Conservation (phyloP, 2,113 vertebrate species). For the Crocuta crocuta region DNA sequence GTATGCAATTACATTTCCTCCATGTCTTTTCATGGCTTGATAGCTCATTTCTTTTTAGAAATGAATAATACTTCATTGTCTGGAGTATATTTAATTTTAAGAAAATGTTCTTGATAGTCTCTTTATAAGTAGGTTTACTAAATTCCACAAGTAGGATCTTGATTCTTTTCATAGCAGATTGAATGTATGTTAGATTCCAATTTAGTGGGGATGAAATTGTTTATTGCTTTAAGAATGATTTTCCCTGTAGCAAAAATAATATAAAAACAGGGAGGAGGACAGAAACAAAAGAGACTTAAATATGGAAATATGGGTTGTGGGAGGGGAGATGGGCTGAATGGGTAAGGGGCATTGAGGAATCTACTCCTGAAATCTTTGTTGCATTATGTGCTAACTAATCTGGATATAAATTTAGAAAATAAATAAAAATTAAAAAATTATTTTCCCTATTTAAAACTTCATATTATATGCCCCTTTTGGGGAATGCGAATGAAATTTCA, state of each 20-base stretch:
- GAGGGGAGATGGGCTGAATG: too few species aligned
- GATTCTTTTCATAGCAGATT: neutral
- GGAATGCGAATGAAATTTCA: neutral
- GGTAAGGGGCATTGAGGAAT: too few species aligned
- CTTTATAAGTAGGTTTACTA: slow-evolving; percentile 29
- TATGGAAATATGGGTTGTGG: too few species aligned
- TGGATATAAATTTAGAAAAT: too few species aligned
- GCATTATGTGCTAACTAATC: too few species aligned
- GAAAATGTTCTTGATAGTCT: neutral
- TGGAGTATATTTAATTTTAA: slow-evolving; percentile 28
- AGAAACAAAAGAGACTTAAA: too few species aligned
- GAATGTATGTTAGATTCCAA: slow-evolving; percentile 6
- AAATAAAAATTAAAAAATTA: too few species aligned
- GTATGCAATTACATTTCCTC: neutral
- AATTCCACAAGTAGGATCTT: slow-evolving; percentile 1
- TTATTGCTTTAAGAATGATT: slow-evolving; percentile 8
- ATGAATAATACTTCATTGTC: slow-evolving; percentile 10
- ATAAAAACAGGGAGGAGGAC: too few species aligned
- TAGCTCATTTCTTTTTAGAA: neutral
- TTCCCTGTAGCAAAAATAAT: too few species aligned
- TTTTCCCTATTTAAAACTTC: neutral
- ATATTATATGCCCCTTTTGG: neutral
- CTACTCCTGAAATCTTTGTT: too few species aligned
- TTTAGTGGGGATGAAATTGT: neutral
- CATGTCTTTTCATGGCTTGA: neutral